phyloP scores from a whole-genome alignment of 2,888 invertebrate species.

The Cryptus armator region DNA sequence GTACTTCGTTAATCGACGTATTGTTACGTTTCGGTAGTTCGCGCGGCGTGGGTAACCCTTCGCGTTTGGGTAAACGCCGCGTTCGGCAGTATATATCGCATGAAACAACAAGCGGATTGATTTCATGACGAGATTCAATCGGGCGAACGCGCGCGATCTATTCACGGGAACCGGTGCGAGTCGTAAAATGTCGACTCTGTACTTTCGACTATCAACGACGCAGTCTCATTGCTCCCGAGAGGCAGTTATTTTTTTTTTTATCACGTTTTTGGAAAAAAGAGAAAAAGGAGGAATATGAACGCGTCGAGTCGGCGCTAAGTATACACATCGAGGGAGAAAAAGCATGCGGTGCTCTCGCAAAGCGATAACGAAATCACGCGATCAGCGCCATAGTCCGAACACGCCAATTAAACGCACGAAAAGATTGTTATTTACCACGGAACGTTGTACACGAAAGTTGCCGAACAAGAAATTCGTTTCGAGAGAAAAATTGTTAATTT shows the following conservation, averaged over 20 bases:
- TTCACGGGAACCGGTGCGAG: not conserved
- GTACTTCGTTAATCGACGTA: conserved; percentile 80
- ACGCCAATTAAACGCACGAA: conserved; percentile 61
- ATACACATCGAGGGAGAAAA: conserved; percentile 36
- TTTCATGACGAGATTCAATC: conserved; percentile 70
- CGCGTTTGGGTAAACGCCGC: conserved; percentile 2
- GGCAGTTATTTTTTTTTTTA: not conserved
- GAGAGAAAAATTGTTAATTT: conserved; percentile 41
- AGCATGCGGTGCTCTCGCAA: conserved; percentile 21
- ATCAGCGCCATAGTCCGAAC: conserved; percentile 29
- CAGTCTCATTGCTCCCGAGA: not conserved
- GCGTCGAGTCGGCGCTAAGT: conserved; percentile 25
- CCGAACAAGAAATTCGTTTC: conserved; percentile 28
- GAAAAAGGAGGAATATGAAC: conserved; percentile 13
- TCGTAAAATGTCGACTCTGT: conserved; percentile 11
- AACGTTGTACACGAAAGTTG: conserved; percentile 10
- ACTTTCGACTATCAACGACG: conserved; percentile 2
- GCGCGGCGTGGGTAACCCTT: not conserved
- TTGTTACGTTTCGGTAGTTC: conserved; percentile 72
- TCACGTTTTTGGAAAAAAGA: not conserved
- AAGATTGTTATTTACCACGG: conserved; percentile 46
- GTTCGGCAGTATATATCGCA: conserved; percentile 58
- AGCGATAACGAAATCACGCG: conserved; percentile 63
- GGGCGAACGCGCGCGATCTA: conserved; percentile 11
- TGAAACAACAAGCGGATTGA: conserved; percentile 76